phyloP scores from a whole-genome alignment of 2,888 invertebrate species.

The Drosophila macrospina region DNA sequence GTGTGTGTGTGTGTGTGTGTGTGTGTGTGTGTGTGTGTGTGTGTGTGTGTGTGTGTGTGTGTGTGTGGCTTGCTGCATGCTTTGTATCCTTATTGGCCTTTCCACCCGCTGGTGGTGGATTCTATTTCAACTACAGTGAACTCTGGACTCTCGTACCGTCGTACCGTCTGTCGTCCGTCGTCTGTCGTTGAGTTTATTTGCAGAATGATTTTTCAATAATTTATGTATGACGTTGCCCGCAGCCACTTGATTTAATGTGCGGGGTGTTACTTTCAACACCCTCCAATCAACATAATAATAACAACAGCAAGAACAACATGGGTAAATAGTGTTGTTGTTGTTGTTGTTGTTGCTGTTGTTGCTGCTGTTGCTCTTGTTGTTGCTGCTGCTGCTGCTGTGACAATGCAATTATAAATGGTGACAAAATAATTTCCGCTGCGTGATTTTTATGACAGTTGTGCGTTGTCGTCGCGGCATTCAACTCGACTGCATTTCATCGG shows the following conservation, averaged over 20 bases:
- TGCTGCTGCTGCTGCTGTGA: slow-evolving; percentile 68
- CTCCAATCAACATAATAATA: slow-evolving; percentile 67
- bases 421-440: slow-evolving; percentile 84
- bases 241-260: slow-evolving; percentile 79
- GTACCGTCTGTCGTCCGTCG: slow-evolving; percentile 23
- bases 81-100: neutral
- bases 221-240: slow-evolving; percentile 72
- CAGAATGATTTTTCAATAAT: slow-evolving; percentile 82
- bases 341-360: slow-evolving; percentile 34
- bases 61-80: neutral
- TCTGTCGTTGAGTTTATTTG: slow-evolving; percentile 70
- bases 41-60: neutral
- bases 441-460: slow-evolving; percentile 84
- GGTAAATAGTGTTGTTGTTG: slow-evolving; percentile 3
- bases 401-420: slow-evolving; percentile 85
- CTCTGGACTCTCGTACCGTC: slow-evolving; percentile 4
- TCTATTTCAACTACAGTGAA: slow-evolving; percentile 1
- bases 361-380: slow-evolving; percentile 28
- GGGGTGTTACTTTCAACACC: slow-evolving; percentile 83
- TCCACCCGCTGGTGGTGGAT: slow-evolving; percentile 19
- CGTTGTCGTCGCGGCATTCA: slow-evolving; percentile 37
- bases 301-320: slow-evolving; percentile 34
- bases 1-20: too few relatives aligned
- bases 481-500: slow-evolving; percentile 47
- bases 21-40: too few relatives aligned